These are phyloP conservation scores for Drosophila ercepeae DNA, from an alignment of 1,140 invertebrate genomes.

Conservation along the genomic window DNA sequence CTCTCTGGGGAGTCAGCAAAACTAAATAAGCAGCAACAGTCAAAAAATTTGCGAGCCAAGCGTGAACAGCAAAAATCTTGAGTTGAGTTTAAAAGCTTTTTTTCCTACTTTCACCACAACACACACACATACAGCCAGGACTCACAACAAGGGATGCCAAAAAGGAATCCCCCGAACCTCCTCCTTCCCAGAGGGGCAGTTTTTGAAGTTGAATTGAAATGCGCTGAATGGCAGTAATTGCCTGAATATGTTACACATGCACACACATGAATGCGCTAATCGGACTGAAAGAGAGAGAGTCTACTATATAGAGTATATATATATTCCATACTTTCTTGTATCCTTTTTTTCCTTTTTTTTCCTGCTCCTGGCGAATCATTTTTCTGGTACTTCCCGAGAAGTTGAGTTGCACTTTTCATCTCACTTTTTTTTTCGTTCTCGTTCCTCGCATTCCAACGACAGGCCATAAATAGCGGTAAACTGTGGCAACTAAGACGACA, in stretches of 20 bases:
- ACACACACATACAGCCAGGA: neutral
- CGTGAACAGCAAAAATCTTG: constrained; percentile 79
- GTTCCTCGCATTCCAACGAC: constrained; percentile 7
- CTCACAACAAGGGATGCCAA: neutral
- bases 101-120: constrained; percentile 57
- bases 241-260: constrained; percentile 80
- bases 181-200: constrained; percentile 59
- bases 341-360: neutral
- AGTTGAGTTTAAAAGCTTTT: constrained; percentile 81
- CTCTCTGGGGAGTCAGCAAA: constrained; percentile 5
- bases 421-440: constrained; percentile 11
- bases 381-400: constrained; percentile 51
- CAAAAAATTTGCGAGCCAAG: constrained; percentile 76
- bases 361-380: constrained; percentile 56
- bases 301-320: constrained; percentile 12
- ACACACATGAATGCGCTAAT: constrained; percentile 74
- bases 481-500: constrained; percentile 48
- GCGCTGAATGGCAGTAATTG: constrained; percentile 81
- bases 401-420: constrained; percentile 65
- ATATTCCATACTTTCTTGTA: constrained; percentile 7
- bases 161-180: neutral
- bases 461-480: constrained; percentile 71
- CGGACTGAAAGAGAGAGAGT: constrained; percentile 11
- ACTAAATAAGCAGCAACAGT: constrained; percentile 74
- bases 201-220: constrained; percentile 81